Evolutionary conservation across 2,113 vertebrate genomes (phyloP).

Genomic region (Morone chrysops): DNA sequence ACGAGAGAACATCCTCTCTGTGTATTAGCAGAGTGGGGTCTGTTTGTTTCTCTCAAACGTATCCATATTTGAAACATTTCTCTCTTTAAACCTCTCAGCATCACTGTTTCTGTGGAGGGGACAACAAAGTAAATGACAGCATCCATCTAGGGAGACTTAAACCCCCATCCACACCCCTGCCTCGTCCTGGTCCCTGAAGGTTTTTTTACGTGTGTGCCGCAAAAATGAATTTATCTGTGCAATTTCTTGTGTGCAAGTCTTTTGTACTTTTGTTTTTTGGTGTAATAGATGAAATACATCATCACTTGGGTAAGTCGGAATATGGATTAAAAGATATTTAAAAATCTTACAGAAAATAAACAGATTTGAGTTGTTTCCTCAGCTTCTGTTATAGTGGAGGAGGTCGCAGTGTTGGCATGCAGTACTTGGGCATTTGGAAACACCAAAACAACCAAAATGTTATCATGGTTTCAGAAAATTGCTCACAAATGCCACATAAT

Average conservation of each 20-base stretch:
- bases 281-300: constrained; percentile 13
- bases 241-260: constrained; percentile 12
- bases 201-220: constrained; percentile 9
- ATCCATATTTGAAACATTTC: constrained; percentile 52
- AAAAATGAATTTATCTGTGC: constrained; percentile 49
- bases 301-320: background rate
- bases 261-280: constrained; percentile 16
- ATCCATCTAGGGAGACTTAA: constrained; percentile 46
- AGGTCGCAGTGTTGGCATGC: background rate
- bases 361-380: background rate
- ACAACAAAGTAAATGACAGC: constrained; percentile 61
- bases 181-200: background rate
- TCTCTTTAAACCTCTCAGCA: constrained; percentile 39
- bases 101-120: constrained; percentile 42
- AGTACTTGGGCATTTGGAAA: background rate
- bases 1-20: constrained; percentile 31
- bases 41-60: constrained; percentile 49
- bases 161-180: background rate
- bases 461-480: background rate
- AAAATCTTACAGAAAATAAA: background rate
- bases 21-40: background rate
- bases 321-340: background rate
- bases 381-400: background rate
- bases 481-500: background rate
- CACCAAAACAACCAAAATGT: background rate